A percentile compares a stretch with the other conserved stretches of the same genome.
These are phyloP conservation scores for Protonibea diacanthus DNA, from an alignment of 2,797 vertebrate genomes.

Conservation along the genomic window DNA sequence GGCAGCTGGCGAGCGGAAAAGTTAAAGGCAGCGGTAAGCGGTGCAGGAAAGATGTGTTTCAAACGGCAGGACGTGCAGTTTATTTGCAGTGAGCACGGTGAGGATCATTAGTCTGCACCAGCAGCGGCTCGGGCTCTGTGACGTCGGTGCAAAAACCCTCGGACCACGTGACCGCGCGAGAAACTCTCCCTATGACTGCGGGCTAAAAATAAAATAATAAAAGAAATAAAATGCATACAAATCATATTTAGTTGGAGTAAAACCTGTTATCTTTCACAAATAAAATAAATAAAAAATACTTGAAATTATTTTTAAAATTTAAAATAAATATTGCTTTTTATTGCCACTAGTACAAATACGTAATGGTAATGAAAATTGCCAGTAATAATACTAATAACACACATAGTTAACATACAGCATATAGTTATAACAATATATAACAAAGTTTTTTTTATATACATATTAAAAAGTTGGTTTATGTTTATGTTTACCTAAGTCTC, in stretches of 20 bases:
- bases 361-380: neutral
- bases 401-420: too few relatives aligned
- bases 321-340: too few relatives aligned
- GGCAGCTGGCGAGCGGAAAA: neutral
- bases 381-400: neutral
- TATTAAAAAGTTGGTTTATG: too few relatives aligned
- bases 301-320: too few relatives aligned
- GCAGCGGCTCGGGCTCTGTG: slow-evolving; percentile 64
- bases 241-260: too few relatives aligned
- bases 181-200: neutral
- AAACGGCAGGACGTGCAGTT: fast-evolving
- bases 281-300: too few relatives aligned
- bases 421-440: too few relatives aligned
- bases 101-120: slow-evolving; percentile 48
- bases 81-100: neutral
- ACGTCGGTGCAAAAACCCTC: slow-evolving; percentile 59
- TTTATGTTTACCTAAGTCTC: too few relatives aligned
- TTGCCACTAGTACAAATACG: neutral
- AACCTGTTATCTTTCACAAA: too few relatives aligned
- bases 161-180: slow-evolving; percentile 62
- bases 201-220: neutral
- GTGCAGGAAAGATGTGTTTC: fast-evolving
- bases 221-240: neutral
- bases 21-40: neutral
- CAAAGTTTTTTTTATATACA: too few relatives aligned